Evolutionary conservation across 2,113 vertebrate genomes (phyloP).

Genomic region (Python bivittatus): DNA sequence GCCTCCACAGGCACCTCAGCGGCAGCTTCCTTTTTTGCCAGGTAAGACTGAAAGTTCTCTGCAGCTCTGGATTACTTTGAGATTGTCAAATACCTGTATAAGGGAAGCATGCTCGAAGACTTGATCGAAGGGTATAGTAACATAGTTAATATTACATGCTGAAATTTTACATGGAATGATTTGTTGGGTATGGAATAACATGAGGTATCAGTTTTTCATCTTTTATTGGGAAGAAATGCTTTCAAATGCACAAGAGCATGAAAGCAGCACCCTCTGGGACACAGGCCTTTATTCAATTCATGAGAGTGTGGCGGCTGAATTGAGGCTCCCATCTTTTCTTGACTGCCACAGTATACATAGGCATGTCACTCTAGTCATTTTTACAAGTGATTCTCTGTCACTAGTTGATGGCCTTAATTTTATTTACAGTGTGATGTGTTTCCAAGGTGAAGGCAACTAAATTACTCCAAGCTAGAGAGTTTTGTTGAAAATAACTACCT

Average conservation of each 20-base stretch:
- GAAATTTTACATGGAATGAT: neutral
- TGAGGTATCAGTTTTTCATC: neutral
- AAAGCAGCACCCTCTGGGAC: neutral
- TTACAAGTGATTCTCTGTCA: neutral
- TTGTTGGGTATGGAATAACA: neutral
- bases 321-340: neutral
- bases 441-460: neutral
- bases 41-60: conserved; percentile 75
- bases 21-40: conserved; percentile 95
- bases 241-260: neutral
- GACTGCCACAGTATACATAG: neutral
- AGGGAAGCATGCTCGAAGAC: rapidly evolving
- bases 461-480: neutral
- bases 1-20: conserved; percentile 84
- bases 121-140: neutral
- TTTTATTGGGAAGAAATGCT: neutral
- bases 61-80: neutral
- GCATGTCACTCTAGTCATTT: neutral
- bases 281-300: neutral
- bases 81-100: too few relatives aligned
- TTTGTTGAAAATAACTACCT: neutral
- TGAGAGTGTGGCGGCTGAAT: neutral
- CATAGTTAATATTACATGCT: neutral
- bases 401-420: neutral
- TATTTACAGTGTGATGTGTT: neutral